Evolutionary conservation across 92 coral and sea anemone species (phyloP).

Genomic region (Palythoa grandiflora): DNA sequence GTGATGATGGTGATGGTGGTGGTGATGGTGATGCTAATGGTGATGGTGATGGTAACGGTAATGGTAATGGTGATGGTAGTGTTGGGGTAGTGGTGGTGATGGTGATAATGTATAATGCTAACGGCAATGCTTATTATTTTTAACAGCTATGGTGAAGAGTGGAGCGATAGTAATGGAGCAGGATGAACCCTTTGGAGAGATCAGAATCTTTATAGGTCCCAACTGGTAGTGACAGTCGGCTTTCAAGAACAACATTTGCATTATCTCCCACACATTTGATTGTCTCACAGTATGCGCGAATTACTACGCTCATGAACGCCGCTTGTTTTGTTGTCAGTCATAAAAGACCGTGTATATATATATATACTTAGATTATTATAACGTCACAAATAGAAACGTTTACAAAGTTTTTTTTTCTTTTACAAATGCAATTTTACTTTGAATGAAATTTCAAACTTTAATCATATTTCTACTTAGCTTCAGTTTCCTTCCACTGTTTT

Average conservation of each 20-base stretch:
- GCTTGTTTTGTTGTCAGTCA: no score
- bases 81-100: not conserved
- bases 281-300: not conserved
- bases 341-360: no score
- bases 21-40: no score
- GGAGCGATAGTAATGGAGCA: constrained; percentile 28
- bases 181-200: constrained; percentile 29
- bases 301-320: not conserved
- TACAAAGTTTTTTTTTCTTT: no score
- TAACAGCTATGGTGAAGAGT: constrained; percentile 13
- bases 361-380: no score
- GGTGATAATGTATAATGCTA: not conserved
- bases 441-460: no score
- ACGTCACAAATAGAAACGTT: no score
- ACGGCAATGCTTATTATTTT: not conserved
- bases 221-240: not conserved
- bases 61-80: not conserved
- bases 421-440: no score
- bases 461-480: no score
- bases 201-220: constrained; percentile 11
- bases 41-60: not conserved
- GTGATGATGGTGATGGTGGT: not conserved
- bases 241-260: not conserved
- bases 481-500: no score
- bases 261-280: no score